Base-by-base conservation (phyloP, 1,140 invertebrate species). In the Holotrichia oblita region DNA sequence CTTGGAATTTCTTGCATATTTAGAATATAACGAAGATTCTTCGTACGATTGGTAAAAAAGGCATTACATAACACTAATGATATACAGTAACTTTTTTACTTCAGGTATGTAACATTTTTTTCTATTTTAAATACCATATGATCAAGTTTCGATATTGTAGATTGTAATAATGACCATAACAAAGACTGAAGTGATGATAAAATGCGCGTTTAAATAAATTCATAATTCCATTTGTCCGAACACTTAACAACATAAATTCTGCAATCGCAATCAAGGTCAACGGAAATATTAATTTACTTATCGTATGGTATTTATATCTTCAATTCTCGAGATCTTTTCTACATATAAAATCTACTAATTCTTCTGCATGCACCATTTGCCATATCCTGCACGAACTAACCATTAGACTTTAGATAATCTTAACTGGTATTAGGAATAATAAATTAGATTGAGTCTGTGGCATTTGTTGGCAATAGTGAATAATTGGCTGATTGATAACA, bases 401-500 rank as follows among this genome's bases (percentile, higher is more conserved):
- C 27, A n/a, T 55, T 17, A 55, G n/a, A n/a, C 14, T 7, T 48
- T 55, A 55, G n/a, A 17, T 48, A 48, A 48, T 55, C 17, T n/a
- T 55, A 55, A 55, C 48, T 55, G 17, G 27, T n/a, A 55, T 55
- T 55, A 55, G n/a, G 44, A 9, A 48, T 48, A 17, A 17, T 55
- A 55, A 55, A 55, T 69, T 69, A 34, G 61, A 22, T 27, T 69
- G 61, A 69, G 61, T 69, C 20, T 69, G 27, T 69, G 61, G 24
- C 61, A 69, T 69, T 48, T 69, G 20, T 69, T 69, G 61, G 27
- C 61, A 69, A 69, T 69, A 69, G 61, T 69, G 61, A 69, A 69
- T 69, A 69, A 69, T 69, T 69, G 61, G 61, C 61, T 69, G 61
- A 69, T 69, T 69, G 61, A 69, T 69, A 20, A 69, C 61, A 69